Percentiles rank a stretch among this genome's conserved stretches.
Conservation (phyloP, 2,113 vertebrate genomes). For the Rhinolophus ferrumequinum region DNA sequence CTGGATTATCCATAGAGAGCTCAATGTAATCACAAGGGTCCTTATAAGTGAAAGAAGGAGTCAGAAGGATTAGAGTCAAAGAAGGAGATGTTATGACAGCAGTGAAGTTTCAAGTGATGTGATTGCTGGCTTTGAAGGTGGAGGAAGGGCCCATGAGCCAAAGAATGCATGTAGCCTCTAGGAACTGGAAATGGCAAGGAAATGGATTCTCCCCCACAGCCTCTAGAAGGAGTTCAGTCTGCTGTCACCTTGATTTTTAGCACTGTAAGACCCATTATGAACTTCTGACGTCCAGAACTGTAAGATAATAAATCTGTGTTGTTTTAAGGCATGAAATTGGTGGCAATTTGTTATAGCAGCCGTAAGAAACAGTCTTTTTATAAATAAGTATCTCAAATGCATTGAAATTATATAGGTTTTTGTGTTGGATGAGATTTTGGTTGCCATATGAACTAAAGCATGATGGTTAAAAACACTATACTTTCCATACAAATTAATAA, state of each 20-base stretch:
- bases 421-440: conserved; percentile 22
- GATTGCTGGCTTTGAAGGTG: neutral
- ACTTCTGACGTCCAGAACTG: neutral
- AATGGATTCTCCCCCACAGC: too few relatives aligned
- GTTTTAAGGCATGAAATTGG: neutral
- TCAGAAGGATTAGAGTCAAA: neutral
- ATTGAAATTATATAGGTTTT: conserved; percentile 14
- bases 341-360: neutral
- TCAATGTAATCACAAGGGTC: neutral
- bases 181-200: neutral
- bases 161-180: neutral
- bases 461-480: neutral
- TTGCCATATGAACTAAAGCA: neutral
- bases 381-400: conserved; percentile 26
- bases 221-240: neutral
- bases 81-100: neutral
- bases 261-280: neutral
- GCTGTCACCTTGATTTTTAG: neutral
- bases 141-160: neutral
- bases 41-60: neutral
- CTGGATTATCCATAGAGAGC: neutral
- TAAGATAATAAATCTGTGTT: neutral
- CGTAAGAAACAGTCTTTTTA: neutral
- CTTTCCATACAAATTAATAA: neutral
- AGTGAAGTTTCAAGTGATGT: neutral